These are phyloP conservation scores for Alcedo quadribrachys DNA, from an alignment of 2,797 vertebrate species.

Conservation along the genomic window DNA sequence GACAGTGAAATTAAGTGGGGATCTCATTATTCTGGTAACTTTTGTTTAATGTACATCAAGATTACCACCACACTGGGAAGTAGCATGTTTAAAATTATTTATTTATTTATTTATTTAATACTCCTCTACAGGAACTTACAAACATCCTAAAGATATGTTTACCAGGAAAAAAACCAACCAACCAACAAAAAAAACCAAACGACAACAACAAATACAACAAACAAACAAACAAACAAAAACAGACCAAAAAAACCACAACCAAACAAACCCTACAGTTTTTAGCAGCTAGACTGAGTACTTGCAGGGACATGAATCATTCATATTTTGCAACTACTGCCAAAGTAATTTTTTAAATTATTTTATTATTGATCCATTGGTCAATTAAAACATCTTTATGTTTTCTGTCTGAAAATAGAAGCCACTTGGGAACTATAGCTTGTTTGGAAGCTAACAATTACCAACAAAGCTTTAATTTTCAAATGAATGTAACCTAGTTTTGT, in stretches of 20 bases:
- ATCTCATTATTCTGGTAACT: not conserved
- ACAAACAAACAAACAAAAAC: too few species aligned
- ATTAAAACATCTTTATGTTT: not conserved
- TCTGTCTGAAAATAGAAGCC: not conserved
- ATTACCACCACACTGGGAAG: not conserved
- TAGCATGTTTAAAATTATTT: not conserved
- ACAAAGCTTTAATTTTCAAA: not conserved
- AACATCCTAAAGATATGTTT: not conserved
- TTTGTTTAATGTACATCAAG: not conserved
- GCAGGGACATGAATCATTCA: not conserved
- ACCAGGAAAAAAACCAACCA: not conserved
- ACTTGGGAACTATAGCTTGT: not conserved
- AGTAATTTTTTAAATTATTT: not conserved
- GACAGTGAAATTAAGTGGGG: not conserved
- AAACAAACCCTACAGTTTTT: not conserved
- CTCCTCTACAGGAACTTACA: not conserved
- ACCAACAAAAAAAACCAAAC: too few species aligned
- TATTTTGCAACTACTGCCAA: not conserved
- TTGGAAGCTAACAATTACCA: constrained; percentile 1
- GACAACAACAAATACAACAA: too few species aligned
- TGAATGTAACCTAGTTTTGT: not conserved
- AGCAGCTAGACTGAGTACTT: not conserved
- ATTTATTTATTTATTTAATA: not conserved
- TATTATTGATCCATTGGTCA: not conserved
- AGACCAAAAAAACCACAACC: too few species aligned